These are phyloP conservation scores for Lepilemur ruficaudatus DNA, from an alignment of 2,797 vertebrate species.

Conservation along the genomic window DNA sequence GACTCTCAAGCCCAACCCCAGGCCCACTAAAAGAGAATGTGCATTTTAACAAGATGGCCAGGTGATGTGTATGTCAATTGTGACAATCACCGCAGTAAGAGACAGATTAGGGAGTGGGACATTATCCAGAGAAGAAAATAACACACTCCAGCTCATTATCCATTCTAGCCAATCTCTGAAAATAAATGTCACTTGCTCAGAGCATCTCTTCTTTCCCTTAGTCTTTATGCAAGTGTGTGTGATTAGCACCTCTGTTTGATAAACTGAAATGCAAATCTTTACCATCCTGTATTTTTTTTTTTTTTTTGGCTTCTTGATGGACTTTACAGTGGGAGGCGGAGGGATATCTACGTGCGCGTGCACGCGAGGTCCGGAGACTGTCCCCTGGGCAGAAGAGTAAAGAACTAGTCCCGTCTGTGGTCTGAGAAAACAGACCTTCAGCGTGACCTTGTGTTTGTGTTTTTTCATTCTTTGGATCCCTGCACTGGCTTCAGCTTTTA, in stretches of 20 bases:
- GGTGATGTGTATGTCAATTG: neutral
- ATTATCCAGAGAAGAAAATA: neutral
- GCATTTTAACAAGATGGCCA: neutral
- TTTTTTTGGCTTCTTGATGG: slow-evolving; percentile 79
- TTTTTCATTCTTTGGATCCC: neutral
- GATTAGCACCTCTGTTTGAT: neutral
- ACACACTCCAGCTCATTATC: neutral
- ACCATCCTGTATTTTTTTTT: too few species aligned
- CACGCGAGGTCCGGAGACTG: slow-evolving; percentile 86
- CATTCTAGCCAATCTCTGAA: neutral
- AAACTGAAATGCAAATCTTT: neutral
- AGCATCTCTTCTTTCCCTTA: neutral
- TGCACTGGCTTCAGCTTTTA: neutral
- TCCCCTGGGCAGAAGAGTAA: slow-evolving; percentile 81
- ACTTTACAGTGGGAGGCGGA: rapidly evolving
- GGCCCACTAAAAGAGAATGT: neutral
- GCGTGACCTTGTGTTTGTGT: slow-evolving; percentile 17
- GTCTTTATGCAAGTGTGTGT: neutral
- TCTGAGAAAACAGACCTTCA: slow-evolving; percentile 86
- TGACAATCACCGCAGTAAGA: neutral
- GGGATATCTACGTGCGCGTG: neutral
- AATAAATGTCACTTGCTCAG: neutral
- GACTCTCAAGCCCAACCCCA: neutral
- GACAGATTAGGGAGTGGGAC: neutral
- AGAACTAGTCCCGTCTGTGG: slow-evolving; percentile 77